phyloP scores from a whole-genome alignment of 2,113 vertebrate species.

The Chauna torquata region DNA sequence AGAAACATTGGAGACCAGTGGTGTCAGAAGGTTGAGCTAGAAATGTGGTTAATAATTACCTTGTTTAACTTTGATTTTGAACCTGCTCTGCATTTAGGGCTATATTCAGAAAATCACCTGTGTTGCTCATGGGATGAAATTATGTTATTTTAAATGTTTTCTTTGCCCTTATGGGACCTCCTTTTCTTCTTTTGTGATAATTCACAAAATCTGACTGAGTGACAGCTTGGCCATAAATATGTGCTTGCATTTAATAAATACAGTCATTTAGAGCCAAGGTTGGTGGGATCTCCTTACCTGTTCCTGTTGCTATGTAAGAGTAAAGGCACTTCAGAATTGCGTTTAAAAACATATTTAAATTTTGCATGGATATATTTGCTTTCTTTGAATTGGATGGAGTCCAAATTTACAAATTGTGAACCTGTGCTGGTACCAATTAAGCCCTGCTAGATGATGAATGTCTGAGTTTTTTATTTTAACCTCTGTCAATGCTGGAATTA shows the following conservation, averaged over 20 bases:
- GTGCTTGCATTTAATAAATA: neutral
- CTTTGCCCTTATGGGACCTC: neutral
- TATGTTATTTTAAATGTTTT: neutral
- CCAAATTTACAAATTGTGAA: neutral
- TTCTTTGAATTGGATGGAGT: neutral
- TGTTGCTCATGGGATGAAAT: neutral
- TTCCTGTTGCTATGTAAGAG: neutral
- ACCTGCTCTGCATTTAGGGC: neutral
- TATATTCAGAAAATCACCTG: neutral
- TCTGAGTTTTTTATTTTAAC: neutral
- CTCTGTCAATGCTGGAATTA: neutral
- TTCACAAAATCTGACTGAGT: neutral
- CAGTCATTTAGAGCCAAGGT: neutral
- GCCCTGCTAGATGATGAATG: neutral
- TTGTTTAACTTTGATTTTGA: neutral
- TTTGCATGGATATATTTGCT: neutral
- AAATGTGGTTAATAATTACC: neutral
- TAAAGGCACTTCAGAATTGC: neutral
- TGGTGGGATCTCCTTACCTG: neutral
- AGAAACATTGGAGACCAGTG: neutral
- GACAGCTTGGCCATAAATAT: fast-evolving
- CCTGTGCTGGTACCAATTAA: neutral
- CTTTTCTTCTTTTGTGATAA: neutral
- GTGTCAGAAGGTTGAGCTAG: neutral
- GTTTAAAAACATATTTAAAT: neutral